Conservation (phyloP, 2,113 vertebrate species). For the Chiloscyllium plagiosum region DNA sequence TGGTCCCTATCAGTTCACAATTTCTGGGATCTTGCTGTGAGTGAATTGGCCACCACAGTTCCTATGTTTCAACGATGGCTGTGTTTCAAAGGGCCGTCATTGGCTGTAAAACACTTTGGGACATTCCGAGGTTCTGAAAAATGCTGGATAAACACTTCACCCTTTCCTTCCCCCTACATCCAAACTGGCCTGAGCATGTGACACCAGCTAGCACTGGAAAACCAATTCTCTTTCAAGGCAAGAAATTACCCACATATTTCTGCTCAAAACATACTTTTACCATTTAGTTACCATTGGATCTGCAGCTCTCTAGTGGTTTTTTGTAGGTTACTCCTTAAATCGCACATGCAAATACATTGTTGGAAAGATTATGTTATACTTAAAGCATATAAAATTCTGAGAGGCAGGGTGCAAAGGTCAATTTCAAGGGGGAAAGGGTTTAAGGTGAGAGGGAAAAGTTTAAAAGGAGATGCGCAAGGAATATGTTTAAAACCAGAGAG, state of each 20-base stretch:
- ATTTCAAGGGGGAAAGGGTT: no score
- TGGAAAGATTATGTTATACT: not conserved
- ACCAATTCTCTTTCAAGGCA: not conserved
- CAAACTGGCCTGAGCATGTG: not conserved
- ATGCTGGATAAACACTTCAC: not conserved
- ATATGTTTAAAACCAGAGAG: no score
- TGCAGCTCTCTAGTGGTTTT: not conserved
- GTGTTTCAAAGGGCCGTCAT: not conserved
- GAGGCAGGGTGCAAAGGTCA: no score
- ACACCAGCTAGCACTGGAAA: not conserved
- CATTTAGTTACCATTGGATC: not conserved
- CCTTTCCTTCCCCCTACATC: not conserved
- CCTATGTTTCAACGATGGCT: not conserved
- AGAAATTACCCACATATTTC: not conserved
- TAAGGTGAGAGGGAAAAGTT: no score
- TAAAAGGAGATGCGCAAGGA: no score
- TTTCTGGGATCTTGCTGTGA: not conserved
- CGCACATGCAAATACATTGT: not conserved
- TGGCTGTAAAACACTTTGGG: not conserved
- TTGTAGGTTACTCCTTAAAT: not conserved
- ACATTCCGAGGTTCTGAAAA: not conserved
- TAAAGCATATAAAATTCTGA: no score
- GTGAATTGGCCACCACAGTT: not conserved
- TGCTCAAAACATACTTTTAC: not conserved
- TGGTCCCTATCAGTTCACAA: no score